Evolutionary conservation across 2,113 vertebrate genomes (phyloP).

Genomic region (Podarcis raffonei): DNA sequence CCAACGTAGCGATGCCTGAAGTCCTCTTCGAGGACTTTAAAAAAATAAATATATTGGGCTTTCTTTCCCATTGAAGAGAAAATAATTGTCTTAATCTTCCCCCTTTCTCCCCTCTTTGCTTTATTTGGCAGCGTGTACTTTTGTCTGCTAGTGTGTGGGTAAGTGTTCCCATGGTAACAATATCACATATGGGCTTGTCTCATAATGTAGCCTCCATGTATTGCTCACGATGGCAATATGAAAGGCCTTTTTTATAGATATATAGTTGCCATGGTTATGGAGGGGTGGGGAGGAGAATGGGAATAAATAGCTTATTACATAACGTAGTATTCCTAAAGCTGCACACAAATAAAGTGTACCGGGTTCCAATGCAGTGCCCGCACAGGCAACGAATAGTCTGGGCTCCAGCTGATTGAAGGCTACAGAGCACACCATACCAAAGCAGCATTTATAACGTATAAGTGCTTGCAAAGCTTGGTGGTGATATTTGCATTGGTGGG

Average conservation of each 20-base stretch:
- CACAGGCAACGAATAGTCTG: not conserved
- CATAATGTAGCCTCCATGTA: constrained; percentile 72
- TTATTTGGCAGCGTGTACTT: constrained; percentile 72
- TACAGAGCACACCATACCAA: not conserved
- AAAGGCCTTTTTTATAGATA: constrained; percentile 52
- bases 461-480: not conserved
- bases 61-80: constrained; percentile 42
- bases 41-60: constrained; percentile 37
- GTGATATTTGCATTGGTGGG: not conserved
- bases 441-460: not conserved
- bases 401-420: not conserved
- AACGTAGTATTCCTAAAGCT: constrained; percentile 43
- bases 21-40: constrained; percentile 20
- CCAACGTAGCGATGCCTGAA: not conserved
- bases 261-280: constrained; percentile 75
- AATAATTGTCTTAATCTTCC: constrained; percentile 63
- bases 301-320: constrained; percentile 58
- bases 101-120: constrained; percentile 70
- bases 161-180: constrained; percentile 79
- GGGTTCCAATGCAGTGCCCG: rapidly evolving
- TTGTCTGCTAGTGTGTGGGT: constrained; percentile 76
- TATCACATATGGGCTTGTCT: constrained; percentile 76
- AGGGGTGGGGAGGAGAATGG: constrained; percentile 43
- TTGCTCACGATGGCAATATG: constrained; percentile 77
- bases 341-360: constrained; percentile 56